Base-by-base conservation (phyloP, 2,113 vertebrate genomes). In the Ameiurus melas region DNA sequence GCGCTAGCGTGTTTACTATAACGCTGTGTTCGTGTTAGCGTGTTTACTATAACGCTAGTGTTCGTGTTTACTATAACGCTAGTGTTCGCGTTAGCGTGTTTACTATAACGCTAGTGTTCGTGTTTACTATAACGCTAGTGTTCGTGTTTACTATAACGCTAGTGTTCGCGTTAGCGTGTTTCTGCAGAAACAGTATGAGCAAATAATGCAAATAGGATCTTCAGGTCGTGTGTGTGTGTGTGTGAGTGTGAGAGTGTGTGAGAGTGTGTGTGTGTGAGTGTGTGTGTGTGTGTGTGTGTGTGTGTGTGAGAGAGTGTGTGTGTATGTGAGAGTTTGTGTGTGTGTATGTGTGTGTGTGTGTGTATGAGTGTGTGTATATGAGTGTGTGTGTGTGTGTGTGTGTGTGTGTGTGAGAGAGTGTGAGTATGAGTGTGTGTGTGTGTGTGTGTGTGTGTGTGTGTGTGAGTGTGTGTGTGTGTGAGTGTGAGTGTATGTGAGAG, bases 221-320 rank as follows among this genome's bases (percentile, higher is more conserved):
- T 43, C 39, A 75, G 39, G 20, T 73, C 4, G 0, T 33, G 13
- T 71, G 16, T 71, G 22, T 51, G 43, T 51, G 75, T 77, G 4
- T 27, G 75, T 27, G 39, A 19, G 53, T 57, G 47, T 27, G 39
- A 36, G 36, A 36, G 36, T 36, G 36, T 36, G 36, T 36, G 36
- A 36, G 36, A 36, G 36, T 1, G 36, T 1, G 36, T 16, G 55
- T 30, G 30, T 55, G 68, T 83, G 84, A 7, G 55, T 30, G 30
- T 55, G 68, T 83, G 84, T 73, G 39, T 16, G 55, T 30, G 30
- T 55, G 68, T 83, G 84, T 73, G 39, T 16, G 55, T 30, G 30
- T 55, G 68, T 83, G 84, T 73, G 39, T 16, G n/a, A n/a, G n/a
- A n/a, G n/a, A n/a, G 55, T 30, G 30, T 55, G 68, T 83, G 84